Evolutionary conservation across 2,888 invertebrate species (phyloP), one percentile per base, ranked within the genome.

Genomic region (Dastarcus helophoroides): DNA sequence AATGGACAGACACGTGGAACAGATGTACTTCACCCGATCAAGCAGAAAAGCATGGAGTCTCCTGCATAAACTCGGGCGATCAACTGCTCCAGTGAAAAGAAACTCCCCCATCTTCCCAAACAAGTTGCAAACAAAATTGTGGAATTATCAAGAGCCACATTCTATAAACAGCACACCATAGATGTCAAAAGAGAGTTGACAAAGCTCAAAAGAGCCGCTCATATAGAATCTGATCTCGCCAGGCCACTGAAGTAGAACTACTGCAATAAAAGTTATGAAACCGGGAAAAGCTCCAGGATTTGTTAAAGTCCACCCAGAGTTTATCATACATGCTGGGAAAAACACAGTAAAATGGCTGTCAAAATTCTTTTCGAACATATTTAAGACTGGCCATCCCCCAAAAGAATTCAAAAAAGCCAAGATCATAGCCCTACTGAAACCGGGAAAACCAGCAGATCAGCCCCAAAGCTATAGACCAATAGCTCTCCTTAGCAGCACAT

Each of bases 401-500:
- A 3, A 3, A 5, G 19, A 16, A 31, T 17, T 38, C 14, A 33
- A 35, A 25, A 16, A 23, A 3, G 22, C 35, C 3, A 33, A 38
- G 15, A 16, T 30, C 7, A 33, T 36, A 1, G 33, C 36, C 13
- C 22, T 26, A 11, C 13, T 33, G 10, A 36, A 33, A 36, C 26
- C 30, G 22, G 32, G 30, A 7, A 38, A 36, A 36, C 21, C 30
- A 14, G 19, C 14, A 21, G 29, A 38, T 10, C 12, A 9, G 4
- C 24, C 33, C 5, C 23, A 35, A 13, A 38, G 24, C 16, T 36
- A 36, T 25, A 25, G 23, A 15, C 32, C 32, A 22, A 35, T 32
- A 10, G 31, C 19, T 24, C 26, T 35, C 9, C 26, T 32, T 14
- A n/a, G 21, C 10, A 14, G 14, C 4, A 17, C 13, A 3, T 31